These are phyloP conservation scores for Orchestia grillus DNA, from an alignment of 1,140 invertebrate species.

Conservation along the genomic window DNA sequence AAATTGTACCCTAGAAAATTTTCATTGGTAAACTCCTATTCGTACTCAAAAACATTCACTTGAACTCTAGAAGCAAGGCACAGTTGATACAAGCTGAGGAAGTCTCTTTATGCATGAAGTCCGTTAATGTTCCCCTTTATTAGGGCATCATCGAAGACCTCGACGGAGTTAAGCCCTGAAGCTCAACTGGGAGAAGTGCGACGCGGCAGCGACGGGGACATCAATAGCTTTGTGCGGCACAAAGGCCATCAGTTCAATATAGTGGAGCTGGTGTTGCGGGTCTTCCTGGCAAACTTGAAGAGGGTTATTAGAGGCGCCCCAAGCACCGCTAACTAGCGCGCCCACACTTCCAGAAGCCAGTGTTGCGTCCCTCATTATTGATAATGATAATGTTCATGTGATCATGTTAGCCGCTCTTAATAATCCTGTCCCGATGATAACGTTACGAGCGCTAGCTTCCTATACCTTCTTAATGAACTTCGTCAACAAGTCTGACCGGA, in stretches of 20 bases:
- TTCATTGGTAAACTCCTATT: not conserved
- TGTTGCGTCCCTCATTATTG: not conserved
- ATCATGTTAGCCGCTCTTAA: not conserved
- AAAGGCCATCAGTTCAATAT: slow-evolving; percentile 5
- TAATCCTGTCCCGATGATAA: not conserved
- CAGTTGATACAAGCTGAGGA: not conserved
- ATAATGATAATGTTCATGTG: not conserved
- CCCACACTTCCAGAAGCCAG: not conserved
- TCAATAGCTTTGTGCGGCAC: slow-evolving; percentile 34
- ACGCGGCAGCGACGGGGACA: not conserved
- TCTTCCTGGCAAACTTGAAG: not conserved
- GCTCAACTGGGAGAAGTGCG: not conserved
- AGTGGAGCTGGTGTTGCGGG: not conserved
- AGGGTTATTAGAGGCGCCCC: not conserved
- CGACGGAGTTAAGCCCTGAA: not conserved
- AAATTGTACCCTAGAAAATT: not conserved
- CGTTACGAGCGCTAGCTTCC: not conserved
- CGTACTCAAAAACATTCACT: not conserved
- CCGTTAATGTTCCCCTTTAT: not conserved
- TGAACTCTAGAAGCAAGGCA: no score
- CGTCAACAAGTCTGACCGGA: not conserved
- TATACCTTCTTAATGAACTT: not conserved
- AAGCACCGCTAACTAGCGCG: not conserved
- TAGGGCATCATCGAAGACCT: not conserved
- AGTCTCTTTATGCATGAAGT: not conserved